A percentile compares a stretch with the other conserved stretches of the same genome.
These are phyloP conservation scores for Ormyrus pomaceus DNA, from an alignment of 2,888 invertebrate species.

Conservation along the genomic window DNA sequence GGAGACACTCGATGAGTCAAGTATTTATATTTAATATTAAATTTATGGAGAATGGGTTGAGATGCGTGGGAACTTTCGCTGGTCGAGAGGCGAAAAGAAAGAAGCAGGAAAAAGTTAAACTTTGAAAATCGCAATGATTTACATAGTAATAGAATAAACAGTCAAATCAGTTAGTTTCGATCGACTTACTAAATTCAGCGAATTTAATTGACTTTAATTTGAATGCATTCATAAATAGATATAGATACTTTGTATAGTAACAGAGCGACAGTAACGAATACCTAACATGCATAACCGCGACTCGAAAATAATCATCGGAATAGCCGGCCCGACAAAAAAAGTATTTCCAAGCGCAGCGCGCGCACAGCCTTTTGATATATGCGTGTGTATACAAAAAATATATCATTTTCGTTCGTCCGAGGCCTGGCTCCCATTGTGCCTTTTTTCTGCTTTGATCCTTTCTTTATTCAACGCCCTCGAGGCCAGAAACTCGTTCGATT, in stretches of 20 bases:
- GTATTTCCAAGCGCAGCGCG: not conserved
- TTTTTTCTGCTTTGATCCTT: conserved; percentile 47
- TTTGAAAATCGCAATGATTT: too few species aligned
- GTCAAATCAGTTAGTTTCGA: too few species aligned
- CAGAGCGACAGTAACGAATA: too few species aligned
- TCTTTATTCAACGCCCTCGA: conserved; percentile 36
- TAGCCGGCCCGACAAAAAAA: conserved; percentile 14
- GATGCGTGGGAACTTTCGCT: conserved; percentile 28
- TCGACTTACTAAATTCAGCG: too few species aligned
- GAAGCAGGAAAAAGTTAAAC: too few species aligned
- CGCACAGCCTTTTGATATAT: conserved; percentile 28
- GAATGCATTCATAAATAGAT: too few species aligned
- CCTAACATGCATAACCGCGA: too few species aligned
- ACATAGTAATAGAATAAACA: too few species aligned
- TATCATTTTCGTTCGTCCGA: conserved; percentile 43
- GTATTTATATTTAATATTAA: conserved; percentile 27
- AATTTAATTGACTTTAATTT: too few species aligned
- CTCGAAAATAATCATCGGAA: conserved; percentile 23
- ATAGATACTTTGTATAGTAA: too few species aligned
- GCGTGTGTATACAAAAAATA: conserved; percentile 37
- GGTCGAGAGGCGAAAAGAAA: not conserved
- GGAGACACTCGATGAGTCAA: conserved; percentile 21
- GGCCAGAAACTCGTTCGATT: conserved; percentile 45
- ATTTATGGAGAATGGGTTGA: conserved; percentile 13
- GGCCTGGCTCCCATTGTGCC: conserved; percentile 30